Conservation (phyloP, 2,113 vertebrate genomes). For the Sebastes fasciatus region DNA sequence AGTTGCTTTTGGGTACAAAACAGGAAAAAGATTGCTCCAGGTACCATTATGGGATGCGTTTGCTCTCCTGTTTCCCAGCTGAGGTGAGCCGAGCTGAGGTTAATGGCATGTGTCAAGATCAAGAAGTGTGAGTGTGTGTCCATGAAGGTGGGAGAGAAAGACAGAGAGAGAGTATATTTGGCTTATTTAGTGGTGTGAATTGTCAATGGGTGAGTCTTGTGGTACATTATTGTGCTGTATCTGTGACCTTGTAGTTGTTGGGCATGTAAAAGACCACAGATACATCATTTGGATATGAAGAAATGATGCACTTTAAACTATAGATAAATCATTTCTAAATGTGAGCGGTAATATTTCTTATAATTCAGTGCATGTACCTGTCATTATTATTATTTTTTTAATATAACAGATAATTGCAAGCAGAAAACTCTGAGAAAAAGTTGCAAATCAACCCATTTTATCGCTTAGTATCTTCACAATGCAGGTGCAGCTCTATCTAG, state of each 20-base stretch:
- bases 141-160: neutral
- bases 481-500: neutral
- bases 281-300: constrained; percentile 3
- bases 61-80: constrained; percentile 55
- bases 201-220: constrained; percentile 5
- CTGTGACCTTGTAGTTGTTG: constrained; percentile 40
- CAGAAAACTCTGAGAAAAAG: neutral
- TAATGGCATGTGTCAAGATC: constrained; percentile 70
- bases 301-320: constrained; percentile 9
- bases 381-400: neutral
- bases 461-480: neutral
- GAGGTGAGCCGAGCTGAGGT: constrained; percentile 61
- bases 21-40: constrained; percentile 43
- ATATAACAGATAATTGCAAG: neutral
- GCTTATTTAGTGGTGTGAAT: constrained; percentile 29
- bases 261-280: neutral
- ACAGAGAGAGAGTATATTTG: constrained; percentile 7
- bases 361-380: too few species aligned
- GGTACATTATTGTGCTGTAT: constrained; percentile 20
- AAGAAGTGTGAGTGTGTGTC: constrained; percentile 36
- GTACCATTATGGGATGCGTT: constrained; percentile 60
- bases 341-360: neutral
- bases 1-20: constrained; percentile 71
- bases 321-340: neutral
- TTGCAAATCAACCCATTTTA: neutral